These are phyloP conservation scores for Furcifer pardalis DNA, from an alignment of 2,797 vertebrate species.

Conservation along the genomic window DNA sequence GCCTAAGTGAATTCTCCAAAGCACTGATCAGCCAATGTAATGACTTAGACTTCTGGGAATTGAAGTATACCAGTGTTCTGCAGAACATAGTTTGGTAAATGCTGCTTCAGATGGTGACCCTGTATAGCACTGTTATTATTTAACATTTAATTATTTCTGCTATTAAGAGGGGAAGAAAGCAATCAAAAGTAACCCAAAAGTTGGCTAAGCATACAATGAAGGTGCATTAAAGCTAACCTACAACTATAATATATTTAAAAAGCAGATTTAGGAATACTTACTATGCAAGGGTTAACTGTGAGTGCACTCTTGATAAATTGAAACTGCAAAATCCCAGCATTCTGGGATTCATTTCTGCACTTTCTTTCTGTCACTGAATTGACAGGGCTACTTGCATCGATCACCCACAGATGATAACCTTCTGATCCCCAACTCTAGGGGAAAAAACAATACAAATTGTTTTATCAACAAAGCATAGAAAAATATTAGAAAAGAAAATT, in stretches of 20 bases:
- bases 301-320: conserved; percentile 99
- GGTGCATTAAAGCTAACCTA: not conserved
- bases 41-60: no score
- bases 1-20: no score
- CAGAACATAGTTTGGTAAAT: no score
- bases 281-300: conserved; percentile 97
- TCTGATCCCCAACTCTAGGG: conserved; percentile 91
- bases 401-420: conserved; percentile 96
- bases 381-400: conserved; percentile 77
- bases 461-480: not conserved
- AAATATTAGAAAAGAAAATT: not conserved
- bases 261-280: conserved; percentile 72
- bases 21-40: no score
- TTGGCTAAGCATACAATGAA: not conserved
- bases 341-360: conserved; percentile 70
- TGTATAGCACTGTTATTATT: not conserved
- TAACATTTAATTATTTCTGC: not conserved
- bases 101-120: not conserved
- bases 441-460: conserved; percentile 7
- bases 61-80: no score
- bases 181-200: not conserved
- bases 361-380: conserved; percentile 60
- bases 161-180: not conserved
- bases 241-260: not conserved
- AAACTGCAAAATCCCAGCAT: conserved; percentile 91